Base-by-base conservation (phyloP, 2,888 invertebrate species). In the Ophioninae sp. region DNA sequence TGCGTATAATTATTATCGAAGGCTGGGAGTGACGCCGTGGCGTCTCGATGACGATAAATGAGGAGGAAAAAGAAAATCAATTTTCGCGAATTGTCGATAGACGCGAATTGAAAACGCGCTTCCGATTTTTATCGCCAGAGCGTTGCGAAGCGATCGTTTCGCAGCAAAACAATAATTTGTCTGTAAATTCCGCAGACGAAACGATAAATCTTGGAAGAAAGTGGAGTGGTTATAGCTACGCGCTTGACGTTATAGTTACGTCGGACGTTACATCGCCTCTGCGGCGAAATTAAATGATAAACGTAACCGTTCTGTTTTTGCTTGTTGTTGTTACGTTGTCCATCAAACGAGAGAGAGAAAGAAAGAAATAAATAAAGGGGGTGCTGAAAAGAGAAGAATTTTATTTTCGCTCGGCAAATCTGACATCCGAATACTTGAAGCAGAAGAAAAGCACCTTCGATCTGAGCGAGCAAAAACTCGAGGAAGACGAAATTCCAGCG, bases 401-500 rank as follows among this genome's bases (percentile, higher is more conserved):
- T 77, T 39, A 64, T 85, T 85, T 68, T 74, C 81, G 81, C 85
- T 85, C 77, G 69, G 64, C 58, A 79, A 82, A 41, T 81, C 82
- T 61, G 69, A 71, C 64, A 79, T 64, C 63, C 59, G 20, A 68
- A 23, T 65, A 56, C 72, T 22, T 77, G 10, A 30, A 23, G 61
- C 76, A 82, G 17, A 51, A 78, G 82, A 82, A 85, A 85, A 75
- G 41, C 22, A 58, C 65, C 37, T 56, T 20, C 20, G 64, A 30
- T 72, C 59, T n/a, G 41, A 59, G 23, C 64, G 51, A 83, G 71
- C 85, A 85, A 81, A 83, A 85, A 85, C 82, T 73, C 74, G 41
- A 30, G 74, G 51, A 86, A 79, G 83, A 85, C 79, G 83, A 85
- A 86, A 83, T 86, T 83, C 82, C 77, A 75, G 59, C 61, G 58